phyloP scores from a whole-genome alignment of 2,888 invertebrate species.

The Polymixis lichenea region DNA sequence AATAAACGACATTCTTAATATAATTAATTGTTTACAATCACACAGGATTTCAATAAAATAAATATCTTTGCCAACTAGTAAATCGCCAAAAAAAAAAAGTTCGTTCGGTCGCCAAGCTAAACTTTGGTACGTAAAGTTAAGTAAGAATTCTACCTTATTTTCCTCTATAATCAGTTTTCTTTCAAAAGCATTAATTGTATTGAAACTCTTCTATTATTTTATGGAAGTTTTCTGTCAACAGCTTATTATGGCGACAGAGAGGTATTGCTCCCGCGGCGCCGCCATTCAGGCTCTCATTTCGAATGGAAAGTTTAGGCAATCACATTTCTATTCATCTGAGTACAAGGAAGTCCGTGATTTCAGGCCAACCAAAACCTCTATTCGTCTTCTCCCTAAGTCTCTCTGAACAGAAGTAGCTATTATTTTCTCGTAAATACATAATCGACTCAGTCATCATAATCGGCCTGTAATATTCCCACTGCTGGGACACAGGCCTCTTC shows the following conservation, averaged over 20 bases:
- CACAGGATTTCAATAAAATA: background rate
- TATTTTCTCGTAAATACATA: no score
- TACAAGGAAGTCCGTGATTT: constrained; percentile 31
- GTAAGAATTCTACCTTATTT: constrained; percentile 4
- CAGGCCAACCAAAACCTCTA: no score
- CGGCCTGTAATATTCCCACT: no score
- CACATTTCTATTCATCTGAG: constrained; percentile 14
- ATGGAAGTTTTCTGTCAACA: background rate
- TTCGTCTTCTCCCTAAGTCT: background rate
- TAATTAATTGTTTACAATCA: background rate
- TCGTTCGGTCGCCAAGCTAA: background rate
- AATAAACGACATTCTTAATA: no score
- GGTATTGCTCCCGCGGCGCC: background rate
- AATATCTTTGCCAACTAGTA: background rate
- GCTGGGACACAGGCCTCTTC: no score
- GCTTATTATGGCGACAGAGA: background rate
- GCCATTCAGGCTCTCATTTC: background rate
- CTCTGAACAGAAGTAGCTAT: no score
- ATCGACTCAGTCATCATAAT: no score
- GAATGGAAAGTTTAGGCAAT: constrained; percentile 25
- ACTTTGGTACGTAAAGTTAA: constrained; percentile 11
- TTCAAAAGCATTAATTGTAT: constrained; percentile 1
- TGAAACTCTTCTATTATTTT: background rate
- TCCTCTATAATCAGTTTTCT: background rate
- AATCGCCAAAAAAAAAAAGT: background rate